These are phyloP conservation scores for Copidosoma floridanum DNA, from an alignment of 1,140 invertebrate species.

Conservation along the genomic window DNA sequence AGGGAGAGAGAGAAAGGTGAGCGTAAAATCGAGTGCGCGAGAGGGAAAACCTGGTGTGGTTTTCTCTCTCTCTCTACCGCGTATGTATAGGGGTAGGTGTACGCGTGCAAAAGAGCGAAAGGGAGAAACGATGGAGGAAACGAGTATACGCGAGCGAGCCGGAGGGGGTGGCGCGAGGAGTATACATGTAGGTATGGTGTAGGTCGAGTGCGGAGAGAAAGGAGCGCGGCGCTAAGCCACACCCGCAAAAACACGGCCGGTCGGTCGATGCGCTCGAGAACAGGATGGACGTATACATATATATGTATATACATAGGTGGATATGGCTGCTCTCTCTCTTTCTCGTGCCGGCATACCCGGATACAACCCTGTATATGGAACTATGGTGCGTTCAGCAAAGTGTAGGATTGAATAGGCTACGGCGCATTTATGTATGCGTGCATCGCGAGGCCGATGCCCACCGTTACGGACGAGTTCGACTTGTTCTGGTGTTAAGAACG, in stretches of 20 bases:
- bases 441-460: neutral
- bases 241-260: slow-evolving; percentile 54
- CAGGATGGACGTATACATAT: too few relatives aligned
- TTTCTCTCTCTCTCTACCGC: too few relatives aligned
- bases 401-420: too few relatives aligned
- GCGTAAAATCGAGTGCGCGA: slow-evolving; percentile 21
- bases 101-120: slow-evolving; percentile 24
- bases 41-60: too few relatives aligned
- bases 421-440: too few relatives aligned
- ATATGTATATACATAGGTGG: too few relatives aligned
- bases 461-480: slow-evolving; percentile 49
- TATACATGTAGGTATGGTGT: slow-evolving; percentile 7
- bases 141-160: slow-evolving; percentile 3
- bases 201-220: slow-evolving; percentile 32
- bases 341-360: neutral
- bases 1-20: neutral
- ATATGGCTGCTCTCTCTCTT: too few relatives aligned
- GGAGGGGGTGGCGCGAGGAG: neutral
- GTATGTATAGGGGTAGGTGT: too few relatives aligned
- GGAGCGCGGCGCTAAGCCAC: slow-evolving; percentile 49
- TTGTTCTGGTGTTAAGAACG: slow-evolving; percentile 28
- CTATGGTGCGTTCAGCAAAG: too few relatives aligned
- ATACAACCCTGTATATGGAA: too few relatives aligned
- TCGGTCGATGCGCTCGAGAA: slow-evolving; percentile 28
- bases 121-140: too few relatives aligned